These are phyloP conservation scores for Thamnaconus septentrionalis DNA, from an alignment of 2,113 vertebrate species.

Conservation along the genomic window DNA sequence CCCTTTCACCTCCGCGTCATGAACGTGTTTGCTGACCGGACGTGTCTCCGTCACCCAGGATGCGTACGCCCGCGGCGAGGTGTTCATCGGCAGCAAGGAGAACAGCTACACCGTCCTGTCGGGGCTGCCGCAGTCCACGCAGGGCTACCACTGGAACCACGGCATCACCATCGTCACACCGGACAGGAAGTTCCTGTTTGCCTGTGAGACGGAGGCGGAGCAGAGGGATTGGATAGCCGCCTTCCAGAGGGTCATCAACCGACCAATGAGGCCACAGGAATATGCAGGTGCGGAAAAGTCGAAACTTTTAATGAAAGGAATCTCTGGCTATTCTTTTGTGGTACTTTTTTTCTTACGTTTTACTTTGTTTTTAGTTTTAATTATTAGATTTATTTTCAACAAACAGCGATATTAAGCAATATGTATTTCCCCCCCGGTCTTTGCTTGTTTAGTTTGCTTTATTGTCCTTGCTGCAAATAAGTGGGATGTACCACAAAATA, in stretches of 20 bases:
- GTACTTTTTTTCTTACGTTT: neutral
- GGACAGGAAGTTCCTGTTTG: slow-evolving; percentile 92
- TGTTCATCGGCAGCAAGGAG: slow-evolving; percentile 96
- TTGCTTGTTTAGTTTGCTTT: too few species aligned
- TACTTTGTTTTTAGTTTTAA: neutral
- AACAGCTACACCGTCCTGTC: slow-evolving; percentile 90
- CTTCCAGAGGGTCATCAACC: slow-evolving; percentile 90
- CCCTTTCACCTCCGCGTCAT: neutral
- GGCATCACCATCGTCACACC: slow-evolving; percentile 97
- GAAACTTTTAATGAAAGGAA: too few species aligned
- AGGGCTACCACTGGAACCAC: slow-evolving; percentile 91
- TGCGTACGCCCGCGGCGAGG: slow-evolving; percentile 92
- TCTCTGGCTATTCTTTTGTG: too few species aligned
- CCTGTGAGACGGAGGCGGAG: slow-evolving; percentile 89
- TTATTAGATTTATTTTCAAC: too few species aligned
- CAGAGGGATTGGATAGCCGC: slow-evolving; percentile 90
- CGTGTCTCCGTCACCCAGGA: slow-evolving; percentile 75
- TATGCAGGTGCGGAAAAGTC: slow-evolving; percentile 79
- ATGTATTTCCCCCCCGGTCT: too few species aligned
- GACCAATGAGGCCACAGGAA: slow-evolving; percentile 97
- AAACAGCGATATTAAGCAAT: too few species aligned
- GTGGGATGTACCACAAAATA: too few species aligned
- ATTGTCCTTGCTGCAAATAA: too few species aligned
- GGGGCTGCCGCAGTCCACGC: slow-evolving; percentile 85
- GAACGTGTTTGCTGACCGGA: neutral